Conservation (phyloP, 2,888 invertebrate species). For the Polymixis flavicincta region DNA sequence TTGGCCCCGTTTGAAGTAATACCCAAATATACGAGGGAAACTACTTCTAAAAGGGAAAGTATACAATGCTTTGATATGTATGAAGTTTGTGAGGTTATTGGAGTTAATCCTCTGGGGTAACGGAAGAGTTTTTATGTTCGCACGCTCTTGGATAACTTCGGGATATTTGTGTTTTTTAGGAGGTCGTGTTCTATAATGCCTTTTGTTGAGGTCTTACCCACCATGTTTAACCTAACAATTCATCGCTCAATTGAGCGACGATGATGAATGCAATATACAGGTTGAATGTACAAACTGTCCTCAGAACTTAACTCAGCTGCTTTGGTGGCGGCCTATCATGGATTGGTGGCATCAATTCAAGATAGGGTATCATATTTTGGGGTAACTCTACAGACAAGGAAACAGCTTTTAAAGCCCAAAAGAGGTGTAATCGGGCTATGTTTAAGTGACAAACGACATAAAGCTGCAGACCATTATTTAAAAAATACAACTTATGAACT, state of each 20-base stretch:
- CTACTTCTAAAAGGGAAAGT: constrained; percentile 18
- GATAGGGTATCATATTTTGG: too few species aligned
- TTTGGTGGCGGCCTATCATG: too few species aligned
- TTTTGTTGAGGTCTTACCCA: constrained; percentile 6
- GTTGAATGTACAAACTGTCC: too few species aligned
- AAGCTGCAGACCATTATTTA: too few species aligned
- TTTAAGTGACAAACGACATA: too few species aligned
- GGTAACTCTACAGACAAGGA: too few species aligned
- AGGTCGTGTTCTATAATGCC: constrained; percentile 20
- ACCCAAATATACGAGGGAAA: constrained; percentile 30
- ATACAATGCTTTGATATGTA: constrained; percentile 56
- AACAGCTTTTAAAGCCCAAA: too few species aligned
- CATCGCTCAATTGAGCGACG: neutral
- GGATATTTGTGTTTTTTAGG: constrained; percentile 25
- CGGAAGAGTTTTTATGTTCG: constrained; percentile 20
- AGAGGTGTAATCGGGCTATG: too few species aligned
- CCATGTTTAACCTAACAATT: neutral
- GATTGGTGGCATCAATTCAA: too few species aligned
- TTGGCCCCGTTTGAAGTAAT: constrained; percentile 40
- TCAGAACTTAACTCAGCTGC: too few species aligned
- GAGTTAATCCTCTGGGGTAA: constrained; percentile 37
- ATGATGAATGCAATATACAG: neutral
- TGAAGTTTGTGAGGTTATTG: constrained; percentile 45
- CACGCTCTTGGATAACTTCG: constrained; percentile 11
- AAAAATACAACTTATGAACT: too few species aligned